A percentile compares a stretch with the other conserved stretches of the same genome.
These are phyloP conservation scores for Pecten maximus DNA, from an alignment of 2,888 invertebrate species.

Conservation along the genomic window DNA sequence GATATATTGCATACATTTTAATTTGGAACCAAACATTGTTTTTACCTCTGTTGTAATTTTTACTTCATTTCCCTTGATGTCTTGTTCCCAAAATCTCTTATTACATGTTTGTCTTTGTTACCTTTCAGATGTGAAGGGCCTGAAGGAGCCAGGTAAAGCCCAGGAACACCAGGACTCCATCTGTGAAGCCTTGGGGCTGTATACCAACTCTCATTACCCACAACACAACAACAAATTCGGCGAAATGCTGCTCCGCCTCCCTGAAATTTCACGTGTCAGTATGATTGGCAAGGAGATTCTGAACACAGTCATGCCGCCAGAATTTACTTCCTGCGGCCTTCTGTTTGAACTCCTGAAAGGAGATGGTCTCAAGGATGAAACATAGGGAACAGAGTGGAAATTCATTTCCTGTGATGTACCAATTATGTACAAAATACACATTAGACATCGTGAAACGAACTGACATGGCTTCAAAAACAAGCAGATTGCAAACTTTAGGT, in stretches of 20 bases:
- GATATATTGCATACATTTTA: too few species aligned
- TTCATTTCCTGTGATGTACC: neutral
- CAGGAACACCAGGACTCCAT: slow-evolving; percentile 97
- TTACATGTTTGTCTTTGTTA: neutral
- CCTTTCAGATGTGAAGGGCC: slow-evolving; percentile 93
- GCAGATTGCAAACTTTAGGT: neutral
- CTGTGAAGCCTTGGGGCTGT: slow-evolving; percentile 94
- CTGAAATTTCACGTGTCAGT: slow-evolving; percentile 96
- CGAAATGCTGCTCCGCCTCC: slow-evolving; percentile 94
- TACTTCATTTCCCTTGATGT: neutral
- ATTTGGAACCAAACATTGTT: too few species aligned
- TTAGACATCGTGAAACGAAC: neutral
- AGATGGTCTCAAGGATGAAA: slow-evolving; percentile 68
- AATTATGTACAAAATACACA: neutral
- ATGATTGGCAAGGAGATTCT: slow-evolving; percentile 92
- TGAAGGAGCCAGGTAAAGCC: slow-evolving; percentile 96
- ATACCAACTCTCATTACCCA: slow-evolving; percentile 95
- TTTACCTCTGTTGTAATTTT: too few species aligned
- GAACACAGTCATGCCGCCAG: slow-evolving; percentile 90
- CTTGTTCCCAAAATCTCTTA: neutral
- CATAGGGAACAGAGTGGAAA: neutral
- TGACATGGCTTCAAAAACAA: neutral
- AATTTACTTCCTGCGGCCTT: slow-evolving; percentile 95
- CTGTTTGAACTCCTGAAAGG: slow-evolving; percentile 93
- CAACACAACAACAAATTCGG: slow-evolving; percentile 97